Evolutionary conservation across 2,888 invertebrate genomes (phyloP).

Genomic region (Branchipolynoe longqiensis): DNA sequence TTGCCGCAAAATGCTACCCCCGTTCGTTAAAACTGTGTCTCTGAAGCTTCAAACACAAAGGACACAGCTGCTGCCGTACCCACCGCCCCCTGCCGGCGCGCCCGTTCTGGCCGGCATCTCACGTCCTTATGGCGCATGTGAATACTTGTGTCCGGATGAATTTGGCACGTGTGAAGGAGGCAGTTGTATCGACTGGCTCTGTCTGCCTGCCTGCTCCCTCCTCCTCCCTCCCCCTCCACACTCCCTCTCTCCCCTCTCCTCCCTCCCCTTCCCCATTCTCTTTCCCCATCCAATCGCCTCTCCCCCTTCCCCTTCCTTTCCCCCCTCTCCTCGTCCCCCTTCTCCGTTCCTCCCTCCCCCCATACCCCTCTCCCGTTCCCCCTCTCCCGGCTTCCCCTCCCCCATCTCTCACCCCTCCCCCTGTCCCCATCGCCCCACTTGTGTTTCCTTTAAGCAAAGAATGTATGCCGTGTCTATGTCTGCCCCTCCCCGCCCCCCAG

Average conservation of each 20-base stretch:
- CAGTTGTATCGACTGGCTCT: neutral
- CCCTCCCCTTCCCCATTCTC: conserved; percentile 5
- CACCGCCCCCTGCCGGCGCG: neutral
- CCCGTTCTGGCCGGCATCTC: neutral
- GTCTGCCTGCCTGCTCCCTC: neutral
- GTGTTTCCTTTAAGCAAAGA: too few species aligned
- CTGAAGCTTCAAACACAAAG: conserved; percentile 10
- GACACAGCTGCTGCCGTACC: conserved; percentile 20
- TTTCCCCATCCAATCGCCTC: neutral
- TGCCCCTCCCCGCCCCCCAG: too few species aligned
- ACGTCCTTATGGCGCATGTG: conserved; percentile 17
- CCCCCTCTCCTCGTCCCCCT: too few species aligned
- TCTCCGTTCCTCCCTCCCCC: too few species aligned
- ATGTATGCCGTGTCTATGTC: too few species aligned
- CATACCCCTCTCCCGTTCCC: too few species aligned
- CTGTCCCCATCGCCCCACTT: too few species aligned
- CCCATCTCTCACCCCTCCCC: too few species aligned
- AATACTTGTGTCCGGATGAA: conserved; percentile 5
- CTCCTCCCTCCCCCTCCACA: neutral
- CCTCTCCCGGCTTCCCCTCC: too few species aligned
- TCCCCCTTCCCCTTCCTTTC: neutral
- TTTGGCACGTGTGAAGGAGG: conserved; percentile 7
- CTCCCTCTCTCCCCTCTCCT: neutral
- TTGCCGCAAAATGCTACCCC: conserved; percentile 21
- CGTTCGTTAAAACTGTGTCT: conserved; percentile 24